Conservation (phyloP, 2,888 invertebrate genomes). For the Drosophila ustulata region DNA sequence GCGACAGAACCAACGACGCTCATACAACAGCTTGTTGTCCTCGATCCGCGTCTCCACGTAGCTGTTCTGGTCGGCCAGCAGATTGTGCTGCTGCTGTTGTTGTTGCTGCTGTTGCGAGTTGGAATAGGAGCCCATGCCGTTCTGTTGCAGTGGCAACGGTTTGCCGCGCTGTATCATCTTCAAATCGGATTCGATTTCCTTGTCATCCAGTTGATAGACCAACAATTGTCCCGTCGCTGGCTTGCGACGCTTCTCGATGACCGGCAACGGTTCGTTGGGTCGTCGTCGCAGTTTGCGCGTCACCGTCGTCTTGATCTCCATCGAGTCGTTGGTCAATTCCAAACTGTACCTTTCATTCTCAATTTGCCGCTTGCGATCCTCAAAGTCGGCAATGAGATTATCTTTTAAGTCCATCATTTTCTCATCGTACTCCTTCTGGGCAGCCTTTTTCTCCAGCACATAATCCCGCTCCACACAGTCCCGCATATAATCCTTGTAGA, state of each 20-base stretch:
- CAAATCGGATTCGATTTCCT: slow-evolving; percentile 94
- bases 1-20: slow-evolving; percentile 97
- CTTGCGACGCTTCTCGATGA: slow-evolving; percentile 94
- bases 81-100: slow-evolving; percentile 37
- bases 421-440: slow-evolving; percentile 97
- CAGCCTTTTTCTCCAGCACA: slow-evolving; percentile 93
- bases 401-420: slow-evolving; percentile 95
- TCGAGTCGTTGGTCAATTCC: slow-evolving; percentile 95
- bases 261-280: slow-evolving; percentile 97
- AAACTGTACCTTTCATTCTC: slow-evolving; percentile 95
- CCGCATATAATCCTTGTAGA: slow-evolving; percentile 92
- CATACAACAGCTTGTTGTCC: slow-evolving; percentile 96
- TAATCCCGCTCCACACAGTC: slow-evolving; percentile 96
- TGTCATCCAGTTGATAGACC: slow-evolving; percentile 94
- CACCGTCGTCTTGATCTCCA: slow-evolving; percentile 97
- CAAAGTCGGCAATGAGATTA: slow-evolving; percentile 95
- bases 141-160: slow-evolving; percentile 85
- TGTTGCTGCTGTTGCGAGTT: slow-evolving; percentile 66
- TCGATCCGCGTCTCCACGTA: slow-evolving; percentile 94
- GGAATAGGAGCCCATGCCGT: slow-evolving; percentile 78
- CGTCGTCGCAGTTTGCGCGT: slow-evolving; percentile 96
- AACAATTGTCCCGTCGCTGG: slow-evolving; percentile 94
- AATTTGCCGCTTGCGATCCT: slow-evolving; percentile 95
- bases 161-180: slow-evolving; percentile 90
- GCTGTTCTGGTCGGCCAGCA: slow-evolving; percentile 84